Base-by-base conservation (phyloP, 2,888 invertebrate species). In the Noctua pronuba region DNA sequence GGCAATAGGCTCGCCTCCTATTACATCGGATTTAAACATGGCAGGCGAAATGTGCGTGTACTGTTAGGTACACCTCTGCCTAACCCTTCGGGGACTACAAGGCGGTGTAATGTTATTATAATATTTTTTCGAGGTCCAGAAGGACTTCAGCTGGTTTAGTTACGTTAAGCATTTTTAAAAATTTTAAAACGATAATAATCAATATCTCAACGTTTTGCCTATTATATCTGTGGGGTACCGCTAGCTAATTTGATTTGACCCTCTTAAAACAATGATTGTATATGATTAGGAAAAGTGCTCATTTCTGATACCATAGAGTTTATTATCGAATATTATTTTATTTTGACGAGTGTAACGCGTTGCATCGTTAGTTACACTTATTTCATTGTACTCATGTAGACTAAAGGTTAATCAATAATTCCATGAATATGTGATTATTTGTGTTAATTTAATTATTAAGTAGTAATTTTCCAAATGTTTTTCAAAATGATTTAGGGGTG, bases 361-460 rank as follows among this genome's bases (percentile, higher is more conserved):
- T n/a, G n/a, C n/a, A 16, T 31, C 24, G n/a, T 46, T n/a, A 5
- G 1, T 24, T 65, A 24, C 1, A 21, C 66, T 68, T 35, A 46
- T 28, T 35, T 44, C 0, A 52, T 5, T 62, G 18, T 78, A 77
- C 77, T 77, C 60, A 28, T 70, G 13, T 77, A 44, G 67, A 67
- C 52, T 55, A 24, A 65, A 62, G 0, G 5, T n/a, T 41, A 18
- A 70, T 69, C 24, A 64, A 64, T 16, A 72, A 78, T 78, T 78
- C 77, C 79, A 65, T 78, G 1, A 21, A 7, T 21, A 78, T 80
- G 55, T 79, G 73, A 65, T 78, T 35, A 77, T 70, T 72, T 46
- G 5, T 79, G 21, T 64, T 46, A 38, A 46, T 38, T 64, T 64
- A 21, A n/a, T 72, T 35, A 11, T 31, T 64, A 79, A 35, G n/a